Evolutionary conservation across 2,113 vertebrate species (phyloP), one percentile per base, ranked within the genome.

Genomic region (Arizona elegans): DNA sequence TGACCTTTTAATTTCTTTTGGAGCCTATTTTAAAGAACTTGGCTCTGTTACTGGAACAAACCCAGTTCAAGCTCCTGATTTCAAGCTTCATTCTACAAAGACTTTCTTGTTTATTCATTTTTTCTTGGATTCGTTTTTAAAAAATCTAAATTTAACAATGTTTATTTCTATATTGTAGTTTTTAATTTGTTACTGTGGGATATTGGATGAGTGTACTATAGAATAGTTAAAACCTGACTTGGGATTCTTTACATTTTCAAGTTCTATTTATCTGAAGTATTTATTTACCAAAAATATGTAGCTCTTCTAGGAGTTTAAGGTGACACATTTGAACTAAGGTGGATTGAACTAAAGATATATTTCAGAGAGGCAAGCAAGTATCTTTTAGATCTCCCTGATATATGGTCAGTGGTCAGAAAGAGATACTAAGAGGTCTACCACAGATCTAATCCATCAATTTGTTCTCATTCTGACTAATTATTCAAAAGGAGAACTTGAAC

Each of bases 1-100:
- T 91, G 93, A 92, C 55, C 88, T 92, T 93, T n/a, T 50, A 47
- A 86, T 86, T 23, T 90, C 17, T 94, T 95, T 85, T 94, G n/a
- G 7, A 55, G 38, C 13, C n/a, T 38, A 13, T 91, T 33, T 93
- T 75, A 21, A 53, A 1, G 4, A 55, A 5, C 88, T 94, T 88
- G 43, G 89, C 52, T 0, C 85, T 58, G 70, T 95, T 92, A 70
- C 86, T 92, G n/a, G 23, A 3, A 54, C 91, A 91, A 92, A 26
- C 47, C 93, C 19, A 54, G 58, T 52, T 54, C 50, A 87, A 55
- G 89, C 92, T 5, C 1, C 3, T 3, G 87, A 53, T 1, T 54
- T 93, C 65, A 81, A 93, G 50, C 52, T 92, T 70, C 5, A 38
- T 7, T 90, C 56, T 0, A 0, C 81, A 59, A 94, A 86, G 21